A percentile compares a stretch with the other conserved stretches of the same genome.
Evolutionary conservation across 1,140 invertebrate species (phyloP).

Genomic region (Lucilia cuprina): DNA sequence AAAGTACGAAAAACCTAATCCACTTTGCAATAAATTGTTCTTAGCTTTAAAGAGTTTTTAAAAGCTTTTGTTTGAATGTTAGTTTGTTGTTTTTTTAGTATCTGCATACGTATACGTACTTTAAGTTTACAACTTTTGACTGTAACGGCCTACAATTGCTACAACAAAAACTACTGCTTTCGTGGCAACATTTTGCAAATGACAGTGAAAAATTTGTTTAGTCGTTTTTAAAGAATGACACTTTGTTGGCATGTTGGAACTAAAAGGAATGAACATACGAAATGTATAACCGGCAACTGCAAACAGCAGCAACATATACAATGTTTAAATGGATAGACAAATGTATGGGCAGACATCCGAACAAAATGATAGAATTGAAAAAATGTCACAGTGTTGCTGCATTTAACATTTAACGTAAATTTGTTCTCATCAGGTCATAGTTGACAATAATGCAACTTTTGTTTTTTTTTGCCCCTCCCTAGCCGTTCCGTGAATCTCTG

Average conservation of each 20-base stretch:
- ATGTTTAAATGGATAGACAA: neutral
- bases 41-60: conserved; percentile 3
- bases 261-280: neutral
- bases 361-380: neutral
- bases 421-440: neutral
- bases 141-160: neutral
- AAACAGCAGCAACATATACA: neutral
- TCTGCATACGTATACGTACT: neutral
- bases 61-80: neutral
- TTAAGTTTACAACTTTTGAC: neutral
- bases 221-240: conserved; percentile 7
- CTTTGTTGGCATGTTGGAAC: neutral
- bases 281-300: neutral
- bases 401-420: neutral
- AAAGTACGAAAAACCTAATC: neutral
- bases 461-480: neutral
- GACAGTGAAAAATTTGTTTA: conserved; percentile 15
- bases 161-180: neutral
- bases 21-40: conserved; percentile 6
- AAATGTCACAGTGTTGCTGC: neutral
- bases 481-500: neutral
- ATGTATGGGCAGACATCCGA: neutral
- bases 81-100: neutral
- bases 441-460: neutral
- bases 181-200: neutral